Base-by-base conservation (phyloP, 2,797 vertebrate genomes). In the Trichosurus vulpecula region DNA sequence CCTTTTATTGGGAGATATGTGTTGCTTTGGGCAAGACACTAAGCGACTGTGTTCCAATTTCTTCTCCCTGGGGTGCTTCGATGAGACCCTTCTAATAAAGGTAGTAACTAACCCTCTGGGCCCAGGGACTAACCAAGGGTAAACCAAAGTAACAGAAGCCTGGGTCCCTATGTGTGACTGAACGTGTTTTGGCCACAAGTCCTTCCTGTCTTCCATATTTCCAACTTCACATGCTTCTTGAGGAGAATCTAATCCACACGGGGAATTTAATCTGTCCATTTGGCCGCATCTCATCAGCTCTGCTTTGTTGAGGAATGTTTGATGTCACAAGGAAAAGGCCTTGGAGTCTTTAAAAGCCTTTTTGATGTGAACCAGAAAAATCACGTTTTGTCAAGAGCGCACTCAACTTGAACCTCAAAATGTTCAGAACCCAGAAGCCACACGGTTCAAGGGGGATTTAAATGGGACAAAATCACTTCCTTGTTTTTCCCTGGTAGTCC, bases 321-420 rank as follows among this genome's bases (percentile, higher is more conserved):
- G 98, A 98, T 97, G 98, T 98, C 93, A 96, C 95, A 96, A 96
- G 98, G 96, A 98, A 97, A 97, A 96, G 96, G 97, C 93, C 92
- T 93, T 22, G 29, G 96, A 96, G 95, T 97, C 97, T 96, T 97
- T 98, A 96, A 98, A 97, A 96, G 97, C 92, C 96, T 98, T 97
- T 97, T 97, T 96, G 96, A 97, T 96, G 96, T 93, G 96, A 98
- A 96, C 95, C 97, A 97, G 97, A 97, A 98, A 53, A 97, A 97
- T 95, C 96, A 97, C 53, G 51, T 96, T 97, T 97, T 97, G 96
- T 98, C 94, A 96, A 97, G 96, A 97, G 96, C 94, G 96, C 96
- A 95, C 97, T 98, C 97, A 97, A 96, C 98, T 98, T 97, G 97
- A 98, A 97, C 98, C 97, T 97, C 97, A 96, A 97, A 98, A 98